Evolutionary conservation across 2,888 invertebrate species (phyloP).

Genomic region (Charanyca ferruginea): DNA sequence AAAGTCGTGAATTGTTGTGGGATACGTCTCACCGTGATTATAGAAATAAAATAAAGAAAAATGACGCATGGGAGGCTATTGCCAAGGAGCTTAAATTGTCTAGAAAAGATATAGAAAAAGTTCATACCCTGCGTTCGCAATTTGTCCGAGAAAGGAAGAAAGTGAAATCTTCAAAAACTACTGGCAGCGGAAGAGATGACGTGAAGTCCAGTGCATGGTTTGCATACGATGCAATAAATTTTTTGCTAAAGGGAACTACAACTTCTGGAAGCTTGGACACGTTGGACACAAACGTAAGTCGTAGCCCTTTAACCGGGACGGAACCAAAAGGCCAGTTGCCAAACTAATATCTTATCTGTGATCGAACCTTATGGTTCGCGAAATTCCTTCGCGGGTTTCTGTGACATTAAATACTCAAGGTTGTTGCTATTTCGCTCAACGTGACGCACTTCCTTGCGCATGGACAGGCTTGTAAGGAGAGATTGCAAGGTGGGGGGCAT

Average conservation of each 20-base stretch:
- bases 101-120: slow-evolving; percentile 57
- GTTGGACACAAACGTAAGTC: slow-evolving; percentile 53
- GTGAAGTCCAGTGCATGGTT: slow-evolving; percentile 56
- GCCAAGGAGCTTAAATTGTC: slow-evolving; percentile 43
- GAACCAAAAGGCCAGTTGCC: no score
- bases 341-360: no score
- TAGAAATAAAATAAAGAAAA: slow-evolving; percentile 60
- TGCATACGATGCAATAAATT: slow-evolving; percentile 57
- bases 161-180: slow-evolving; percentile 52
- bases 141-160: slow-evolving; percentile 58
- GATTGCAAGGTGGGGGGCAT: no score
- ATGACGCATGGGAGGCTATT: slow-evolving; percentile 55
- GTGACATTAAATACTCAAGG: no score
- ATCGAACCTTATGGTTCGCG: no score
- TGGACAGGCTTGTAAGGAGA: no score
- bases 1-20: slow-evolving; percentile 53
- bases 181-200: slow-evolving; percentile 49
- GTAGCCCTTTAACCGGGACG: no score
- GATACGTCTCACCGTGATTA: slow-evolving; percentile 54
- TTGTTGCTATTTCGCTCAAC: no score
- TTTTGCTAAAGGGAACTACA: slow-evolving; percentile 56
- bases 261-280: slow-evolving; percentile 56
- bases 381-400: no score
- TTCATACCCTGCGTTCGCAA: slow-evolving; percentile 57
- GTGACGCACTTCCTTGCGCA: no score